Conservation (phyloP, 2,888 invertebrate genomes). For the Ceriagrion tenellum region DNA sequence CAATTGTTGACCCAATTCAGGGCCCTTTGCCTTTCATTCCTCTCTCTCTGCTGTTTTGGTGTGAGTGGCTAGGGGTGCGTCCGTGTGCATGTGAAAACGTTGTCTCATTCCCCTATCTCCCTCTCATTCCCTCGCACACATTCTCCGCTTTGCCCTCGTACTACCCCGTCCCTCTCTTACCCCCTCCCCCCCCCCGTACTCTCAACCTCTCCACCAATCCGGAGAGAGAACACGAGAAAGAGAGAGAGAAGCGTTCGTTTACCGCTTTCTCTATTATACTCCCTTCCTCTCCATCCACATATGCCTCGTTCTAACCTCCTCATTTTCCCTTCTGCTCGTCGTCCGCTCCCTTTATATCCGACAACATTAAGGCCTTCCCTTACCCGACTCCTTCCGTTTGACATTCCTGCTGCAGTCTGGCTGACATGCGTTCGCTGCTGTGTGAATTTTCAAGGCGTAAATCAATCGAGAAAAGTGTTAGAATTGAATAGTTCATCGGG, state of each 20-base stretch:
- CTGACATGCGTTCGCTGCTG: too few species aligned
- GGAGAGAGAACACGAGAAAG: too few species aligned
- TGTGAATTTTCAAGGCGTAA: too few species aligned
- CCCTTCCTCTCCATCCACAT: neutral
- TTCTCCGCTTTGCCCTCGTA: neutral
- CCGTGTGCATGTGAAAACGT: neutral
- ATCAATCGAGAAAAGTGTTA: too few species aligned
- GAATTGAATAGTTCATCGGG: too few species aligned
- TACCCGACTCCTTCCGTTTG: too few species aligned
- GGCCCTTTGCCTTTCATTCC: neutral
- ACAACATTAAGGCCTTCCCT: too few species aligned
- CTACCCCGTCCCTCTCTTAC: neutral
- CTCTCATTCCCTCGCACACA: neutral
- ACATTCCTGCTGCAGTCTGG: too few species aligned
- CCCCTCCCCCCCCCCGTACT: neutral
- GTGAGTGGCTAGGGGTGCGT: neutral
- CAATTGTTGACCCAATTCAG: slow-evolving; percentile 39
- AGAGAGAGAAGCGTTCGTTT: neutral
- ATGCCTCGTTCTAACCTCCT: neutral
- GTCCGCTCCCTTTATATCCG: too few species aligned
- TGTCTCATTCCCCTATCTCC: neutral
- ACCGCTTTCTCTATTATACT: neutral
- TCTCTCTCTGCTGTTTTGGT: neutral
- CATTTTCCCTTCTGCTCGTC: neutral
- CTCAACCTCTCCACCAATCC: too few species aligned